Percentiles rank a stretch among this genome's conserved stretches.
Conservation (phyloP, 2,888 invertebrate genomes). For the Cheilosia urbana region DNA sequence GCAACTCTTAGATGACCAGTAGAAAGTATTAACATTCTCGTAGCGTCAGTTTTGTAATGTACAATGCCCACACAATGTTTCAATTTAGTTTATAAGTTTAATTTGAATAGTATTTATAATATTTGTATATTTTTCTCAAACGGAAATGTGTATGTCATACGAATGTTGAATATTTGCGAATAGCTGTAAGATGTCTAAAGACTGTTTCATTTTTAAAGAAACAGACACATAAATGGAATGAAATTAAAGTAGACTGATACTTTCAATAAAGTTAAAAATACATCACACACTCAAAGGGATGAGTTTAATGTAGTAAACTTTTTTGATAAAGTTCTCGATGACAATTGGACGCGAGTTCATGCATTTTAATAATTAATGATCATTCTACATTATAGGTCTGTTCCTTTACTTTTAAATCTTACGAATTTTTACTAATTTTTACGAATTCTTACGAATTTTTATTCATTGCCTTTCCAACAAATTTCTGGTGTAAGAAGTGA, state of each 20-base stretch:
- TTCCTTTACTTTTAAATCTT: too few species aligned
- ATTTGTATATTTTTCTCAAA: constrained; percentile 22
- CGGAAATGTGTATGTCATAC: background rate
- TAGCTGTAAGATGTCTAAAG: constrained; percentile 26
- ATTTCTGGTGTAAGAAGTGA: too few species aligned
- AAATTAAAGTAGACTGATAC: constrained; percentile 56
- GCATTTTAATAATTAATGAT: too few species aligned
- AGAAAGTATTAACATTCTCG: constrained; percentile 28
- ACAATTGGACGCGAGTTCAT: too few species aligned
- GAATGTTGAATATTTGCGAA: constrained; percentile 3
- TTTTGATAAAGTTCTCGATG: background rate
- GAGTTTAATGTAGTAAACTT: background rate
- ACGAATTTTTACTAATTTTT: too few species aligned
- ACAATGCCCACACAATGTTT: constrained; percentile 37
- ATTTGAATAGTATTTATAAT: constrained; percentile 28
- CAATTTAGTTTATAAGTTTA: constrained; percentile 26
- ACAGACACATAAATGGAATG: constrained; percentile 42
- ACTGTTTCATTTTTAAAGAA: constrained; percentile 12
- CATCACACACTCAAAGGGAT: too few species aligned
- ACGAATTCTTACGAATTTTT: too few species aligned
- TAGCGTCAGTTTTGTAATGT: constrained; percentile 16
- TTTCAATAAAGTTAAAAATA: constrained; percentile 24
- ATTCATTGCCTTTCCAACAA: too few species aligned
- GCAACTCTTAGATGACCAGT: background rate
- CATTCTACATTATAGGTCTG: too few species aligned